Evolutionary conservation across 2,797 vertebrate species (phyloP).

Genomic region (Gorsachius magnificus): DNA sequence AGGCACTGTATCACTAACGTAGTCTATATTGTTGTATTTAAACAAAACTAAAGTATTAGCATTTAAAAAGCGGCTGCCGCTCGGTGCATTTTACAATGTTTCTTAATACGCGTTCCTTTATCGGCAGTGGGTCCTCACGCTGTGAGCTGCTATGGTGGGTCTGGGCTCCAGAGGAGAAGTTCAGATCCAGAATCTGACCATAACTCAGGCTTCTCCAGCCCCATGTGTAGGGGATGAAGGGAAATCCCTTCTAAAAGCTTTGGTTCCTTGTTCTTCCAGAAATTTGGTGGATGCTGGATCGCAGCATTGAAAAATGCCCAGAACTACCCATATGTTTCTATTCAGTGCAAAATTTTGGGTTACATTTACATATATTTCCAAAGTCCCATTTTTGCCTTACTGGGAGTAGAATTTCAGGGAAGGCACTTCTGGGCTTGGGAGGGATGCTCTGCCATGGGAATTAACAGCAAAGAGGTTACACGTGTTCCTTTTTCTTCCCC

Average conservation of each 20-base stretch:
- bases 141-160: not conserved
- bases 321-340: not conserved
- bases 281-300: not conserved
- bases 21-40: constrained; percentile 32
- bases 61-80: not conserved
- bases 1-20: constrained; percentile 23
- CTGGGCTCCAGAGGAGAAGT: not conserved
- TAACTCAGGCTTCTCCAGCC: not conserved
- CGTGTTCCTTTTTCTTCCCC: not conserved
- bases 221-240: not conserved
- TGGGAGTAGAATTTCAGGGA: not conserved
- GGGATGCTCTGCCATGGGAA: not conserved
- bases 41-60: constrained; percentile 62
- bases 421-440: not conserved
- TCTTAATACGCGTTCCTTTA: not conserved
- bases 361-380: not conserved
- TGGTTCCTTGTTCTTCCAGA: not conserved
- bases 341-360: not conserved
- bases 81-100: not conserved
- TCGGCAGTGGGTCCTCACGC: not conserved
- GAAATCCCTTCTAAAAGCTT: not conserved
- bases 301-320: not conserved
- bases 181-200: not conserved
- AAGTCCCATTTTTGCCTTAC: not conserved
- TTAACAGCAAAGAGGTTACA: not conserved